phyloP scores from a whole-genome alignment of 2,888 invertebrate genomes.

The Luperina nickerlii region DNA sequence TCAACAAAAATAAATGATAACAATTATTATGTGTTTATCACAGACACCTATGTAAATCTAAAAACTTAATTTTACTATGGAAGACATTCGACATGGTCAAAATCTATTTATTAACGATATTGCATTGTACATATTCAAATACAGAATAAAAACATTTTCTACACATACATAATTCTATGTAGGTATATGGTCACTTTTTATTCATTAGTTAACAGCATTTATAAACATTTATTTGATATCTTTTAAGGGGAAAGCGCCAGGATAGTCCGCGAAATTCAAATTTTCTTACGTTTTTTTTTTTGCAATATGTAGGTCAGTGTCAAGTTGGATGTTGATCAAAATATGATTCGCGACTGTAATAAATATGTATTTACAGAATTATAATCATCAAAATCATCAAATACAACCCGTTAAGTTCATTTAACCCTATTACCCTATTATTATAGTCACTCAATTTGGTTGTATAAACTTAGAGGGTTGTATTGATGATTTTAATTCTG shows the following conservation, averaged over 20 bases:
- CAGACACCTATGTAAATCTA: slow-evolving; percentile 48
- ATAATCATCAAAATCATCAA: too few relatives aligned
- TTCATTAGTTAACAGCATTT: slow-evolving; percentile 15
- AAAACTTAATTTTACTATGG: slow-evolving; percentile 56
- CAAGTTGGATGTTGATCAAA: too few relatives aligned
- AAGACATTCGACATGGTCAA: slow-evolving; percentile 66
- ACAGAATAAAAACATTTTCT: slow-evolving; percentile 3
- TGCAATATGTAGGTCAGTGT: background rate
- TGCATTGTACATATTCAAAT: slow-evolving; percentile 24
- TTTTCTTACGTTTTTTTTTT: background rate
- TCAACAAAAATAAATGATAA: slow-evolving; percentile 48
- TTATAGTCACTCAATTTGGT: too few relatives aligned
- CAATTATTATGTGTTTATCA: slow-evolving; percentile 49
- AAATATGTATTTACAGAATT: too few relatives aligned
- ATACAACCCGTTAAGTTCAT: background rate
- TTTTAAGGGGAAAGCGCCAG: background rate
- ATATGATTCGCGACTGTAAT: too few relatives aligned
- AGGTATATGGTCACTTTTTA: background rate
- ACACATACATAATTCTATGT: slow-evolving; percentile 4
- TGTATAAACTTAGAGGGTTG: too few relatives aligned
- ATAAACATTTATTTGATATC: slow-evolving; percentile 14
- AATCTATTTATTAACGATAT: slow-evolving; percentile 35
- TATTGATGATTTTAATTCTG: too few relatives aligned
- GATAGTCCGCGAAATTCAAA: background rate
- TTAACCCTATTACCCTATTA: too few relatives aligned